Conservation (phyloP, 2,797 vertebrate species). For the Tarsius wallacei region DNA sequence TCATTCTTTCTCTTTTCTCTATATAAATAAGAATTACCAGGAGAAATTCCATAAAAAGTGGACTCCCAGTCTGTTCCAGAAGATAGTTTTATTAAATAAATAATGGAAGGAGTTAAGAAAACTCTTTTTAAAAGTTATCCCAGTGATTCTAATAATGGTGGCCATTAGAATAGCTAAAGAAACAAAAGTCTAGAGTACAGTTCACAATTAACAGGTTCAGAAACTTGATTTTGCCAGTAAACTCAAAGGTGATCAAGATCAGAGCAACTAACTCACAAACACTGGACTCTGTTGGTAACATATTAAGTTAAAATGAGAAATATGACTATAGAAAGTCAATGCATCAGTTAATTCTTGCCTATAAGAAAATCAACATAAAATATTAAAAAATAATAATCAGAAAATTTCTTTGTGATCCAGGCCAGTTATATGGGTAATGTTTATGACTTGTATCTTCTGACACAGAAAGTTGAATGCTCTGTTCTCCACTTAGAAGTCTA, state of each 20-base stretch:
- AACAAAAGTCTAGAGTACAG: background rate
- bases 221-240: background rate
- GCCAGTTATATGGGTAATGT: background rate
- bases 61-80: background rate
- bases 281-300: background rate
- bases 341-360: background rate
- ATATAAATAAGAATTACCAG: background rate
- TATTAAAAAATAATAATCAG: background rate
- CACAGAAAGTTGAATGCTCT: background rate
- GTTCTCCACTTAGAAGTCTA: background rate
- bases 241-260: background rate
- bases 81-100: constrained; percentile 29
- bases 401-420: background rate
- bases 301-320: constrained; percentile 36
- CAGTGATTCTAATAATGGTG: background rate
- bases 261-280: background rate
- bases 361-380: constrained; percentile 11
- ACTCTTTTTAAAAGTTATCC: background rate
- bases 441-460: background rate
- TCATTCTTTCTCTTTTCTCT: background rate
- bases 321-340: background rate
- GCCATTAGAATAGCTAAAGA: background rate
- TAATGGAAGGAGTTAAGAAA: background rate
- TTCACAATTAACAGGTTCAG: background rate
- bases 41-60: constrained; percentile 18